Evolutionary conservation across 2,888 invertebrate genomes (phyloP), one percentile per base, ranked within the genome.

Genomic region (Dryocosmus kuriphilus): DNA sequence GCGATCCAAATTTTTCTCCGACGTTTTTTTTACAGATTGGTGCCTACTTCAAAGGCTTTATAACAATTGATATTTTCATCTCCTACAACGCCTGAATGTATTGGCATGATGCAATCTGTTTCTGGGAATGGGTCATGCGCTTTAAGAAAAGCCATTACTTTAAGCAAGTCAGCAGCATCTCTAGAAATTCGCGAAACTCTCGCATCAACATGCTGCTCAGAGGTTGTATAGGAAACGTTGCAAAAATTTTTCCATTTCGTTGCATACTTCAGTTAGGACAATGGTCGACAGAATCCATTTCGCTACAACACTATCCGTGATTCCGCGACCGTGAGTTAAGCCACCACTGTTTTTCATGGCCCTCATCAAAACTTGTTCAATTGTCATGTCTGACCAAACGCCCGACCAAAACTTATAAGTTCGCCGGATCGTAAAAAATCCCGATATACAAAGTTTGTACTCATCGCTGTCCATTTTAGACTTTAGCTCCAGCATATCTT

Each of bases 281-380:
- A 82, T 77, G 76, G 81, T 83, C 30, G 82, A 83, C 32, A 84
- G 74, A 55, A 82, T 82, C 84, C 84, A 86, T 61, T 74, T 81
- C 14, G 81, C 75, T 16, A 85, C 60, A 16, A 85, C 84, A 76
- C 84, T 85, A 27, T 84, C 80, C 7, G 77, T 82, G 30, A 83
- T 74, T 30, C 84, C 82, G 41, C 86, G 79, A 67, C 85, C 85
- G 74, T 75, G 84, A 38, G 84, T 86, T n/a, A 88, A 75, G 35
- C 88, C 88, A n/a, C 86, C 85, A 60, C 11, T 35, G n/a, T 78
- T 79, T 79, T 89, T 86, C 82, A 88, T 86, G n/a, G 77, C 74
- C 67, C 84, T 74, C 86, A 89, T 90, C 6, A 89, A 67, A 0
- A 77, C 77, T n/a, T n/a, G n/a, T n/a, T n/a, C n/a, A n/a, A n/a